A percentile compares a stretch with the other conserved stretches of the same genome.
Evolutionary conservation across 2,888 invertebrate genomes (phyloP).

Genomic region (Drosophila lacicola): DNA sequence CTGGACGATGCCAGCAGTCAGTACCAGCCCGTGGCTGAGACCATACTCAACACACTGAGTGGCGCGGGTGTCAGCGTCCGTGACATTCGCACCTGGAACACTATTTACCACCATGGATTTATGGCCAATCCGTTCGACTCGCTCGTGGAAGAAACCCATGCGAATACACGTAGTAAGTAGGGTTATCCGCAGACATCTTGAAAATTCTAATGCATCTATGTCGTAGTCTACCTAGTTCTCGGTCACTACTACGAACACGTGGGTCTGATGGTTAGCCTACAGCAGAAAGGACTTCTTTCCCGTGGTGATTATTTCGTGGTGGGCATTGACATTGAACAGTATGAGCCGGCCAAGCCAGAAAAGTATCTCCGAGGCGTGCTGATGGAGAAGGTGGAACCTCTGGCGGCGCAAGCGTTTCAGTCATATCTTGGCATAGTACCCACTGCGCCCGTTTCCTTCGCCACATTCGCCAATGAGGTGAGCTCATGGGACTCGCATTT

Average conservation of each 20-base stretch:
- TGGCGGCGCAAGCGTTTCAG: conserved; percentile 90
- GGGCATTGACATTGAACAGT: conserved; percentile 95
- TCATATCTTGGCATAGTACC: conserved; percentile 94
- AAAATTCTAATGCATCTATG: background rate
- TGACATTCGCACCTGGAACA: conserved; percentile 88
- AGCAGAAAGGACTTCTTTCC: conserved; percentile 92
- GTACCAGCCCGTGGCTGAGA: conserved; percentile 91
- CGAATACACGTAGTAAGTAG: conserved; percentile 94
- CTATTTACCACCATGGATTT: conserved; percentile 93
- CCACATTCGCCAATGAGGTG: conserved; percentile 88
- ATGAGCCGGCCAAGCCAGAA: conserved; percentile 91
- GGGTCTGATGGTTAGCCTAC: conserved; percentile 94
- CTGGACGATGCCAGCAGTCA: conserved; percentile 91
- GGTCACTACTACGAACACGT: conserved; percentile 96
- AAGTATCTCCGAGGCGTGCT: conserved; percentile 93
- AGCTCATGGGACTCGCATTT: background rate
- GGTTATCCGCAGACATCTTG: rapidly evolving
- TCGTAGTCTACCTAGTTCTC: conserved; percentile 93
- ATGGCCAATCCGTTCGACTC: conserved; percentile 93
- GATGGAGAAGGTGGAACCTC: conserved; percentile 86
- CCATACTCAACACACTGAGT: conserved; percentile 90
- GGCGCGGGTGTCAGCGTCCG: conserved; percentile 90
- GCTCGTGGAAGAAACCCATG: conserved; percentile 92
- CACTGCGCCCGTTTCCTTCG: conserved; percentile 90
- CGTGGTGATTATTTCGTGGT: conserved; percentile 97